Evolutionary conservation across 2,797 vertebrate species (phyloP).

Genomic region (Poeciliopsis infans): DNA sequence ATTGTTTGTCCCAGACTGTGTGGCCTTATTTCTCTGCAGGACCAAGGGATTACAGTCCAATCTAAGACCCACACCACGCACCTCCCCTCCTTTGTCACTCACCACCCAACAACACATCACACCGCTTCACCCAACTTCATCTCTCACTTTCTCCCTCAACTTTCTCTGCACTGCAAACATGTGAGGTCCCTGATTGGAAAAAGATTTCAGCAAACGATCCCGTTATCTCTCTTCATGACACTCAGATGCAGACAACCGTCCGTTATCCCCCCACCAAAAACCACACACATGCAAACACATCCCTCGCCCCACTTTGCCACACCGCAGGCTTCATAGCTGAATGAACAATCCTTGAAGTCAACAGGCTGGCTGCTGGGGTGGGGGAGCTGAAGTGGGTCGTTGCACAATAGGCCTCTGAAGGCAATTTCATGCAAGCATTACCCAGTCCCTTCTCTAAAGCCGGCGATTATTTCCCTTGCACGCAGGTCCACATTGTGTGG

Average conservation of each 20-base stretch:
- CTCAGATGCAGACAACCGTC: constrained; percentile 36
- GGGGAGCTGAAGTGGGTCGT: constrained; percentile 28
- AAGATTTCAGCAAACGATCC: constrained; percentile 40
- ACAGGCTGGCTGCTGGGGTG: constrained; percentile 45
- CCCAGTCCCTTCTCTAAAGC: constrained; percentile 73
- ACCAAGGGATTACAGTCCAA: constrained; percentile 76
- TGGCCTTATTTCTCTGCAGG: constrained; percentile 64
- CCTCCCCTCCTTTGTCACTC: constrained; percentile 22
- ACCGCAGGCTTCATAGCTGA: constrained; percentile 41
- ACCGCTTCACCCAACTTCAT: constrained; percentile 44
- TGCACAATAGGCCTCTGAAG: constrained; percentile 71
- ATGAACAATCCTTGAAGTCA: constrained; percentile 58
- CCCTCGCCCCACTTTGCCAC: constrained; percentile 19
- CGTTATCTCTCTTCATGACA: constrained; percentile 48
- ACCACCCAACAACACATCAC: constrained; percentile 35
- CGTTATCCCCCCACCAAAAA: constrained; percentile 33
- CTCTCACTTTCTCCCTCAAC: constrained; percentile 19
- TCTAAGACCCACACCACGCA: constrained; percentile 43
- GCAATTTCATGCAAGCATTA: constrained; percentile 84
- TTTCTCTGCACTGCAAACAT: constrained; percentile 27
- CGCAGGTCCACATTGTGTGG: constrained; percentile 14
- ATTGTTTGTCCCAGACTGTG: constrained; percentile 59
- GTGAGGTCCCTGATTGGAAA: constrained; percentile 16
- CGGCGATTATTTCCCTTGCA: constrained; percentile 50
- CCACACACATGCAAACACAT: background rate